Conservation (phyloP, 2,113 vertebrate species). For the Silurus glanis region DNA sequence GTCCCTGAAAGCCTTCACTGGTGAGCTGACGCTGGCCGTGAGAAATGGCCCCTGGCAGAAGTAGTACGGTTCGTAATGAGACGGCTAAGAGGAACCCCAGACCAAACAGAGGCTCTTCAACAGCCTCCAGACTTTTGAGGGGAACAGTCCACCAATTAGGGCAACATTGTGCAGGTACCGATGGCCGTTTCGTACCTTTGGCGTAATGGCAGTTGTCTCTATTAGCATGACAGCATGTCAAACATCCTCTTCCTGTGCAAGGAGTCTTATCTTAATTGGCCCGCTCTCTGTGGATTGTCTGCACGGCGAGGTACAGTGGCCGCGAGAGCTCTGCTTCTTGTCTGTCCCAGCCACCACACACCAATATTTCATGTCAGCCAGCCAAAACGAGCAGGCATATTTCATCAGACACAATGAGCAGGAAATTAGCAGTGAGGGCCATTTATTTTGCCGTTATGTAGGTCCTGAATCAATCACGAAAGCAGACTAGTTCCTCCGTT, state of each 20-base stretch:
- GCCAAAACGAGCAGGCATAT: slow-evolving; percentile 49
- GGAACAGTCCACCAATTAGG: slow-evolving; percentile 57
- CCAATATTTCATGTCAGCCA: slow-evolving; percentile 66
- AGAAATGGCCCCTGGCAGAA: slow-evolving; percentile 49
- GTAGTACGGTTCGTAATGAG: slow-evolving; percentile 38
- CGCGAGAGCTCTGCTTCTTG: slow-evolving; percentile 63
- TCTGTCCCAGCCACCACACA: slow-evolving; percentile 64
- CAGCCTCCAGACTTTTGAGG: slow-evolving; percentile 37
- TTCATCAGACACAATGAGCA: slow-evolving; percentile 54
- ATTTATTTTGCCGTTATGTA: slow-evolving; percentile 56
- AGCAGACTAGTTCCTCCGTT: slow-evolving; percentile 5
- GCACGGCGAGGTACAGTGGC: slow-evolving; percentile 51
- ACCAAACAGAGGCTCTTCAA: slow-evolving; percentile 46
- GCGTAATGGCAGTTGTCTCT: slow-evolving; percentile 66
- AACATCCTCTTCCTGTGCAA: slow-evolving; percentile 76
- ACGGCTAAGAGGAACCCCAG: slow-evolving; percentile 44
- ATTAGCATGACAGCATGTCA: slow-evolving; percentile 76
- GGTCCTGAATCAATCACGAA: slow-evolving; percentile 55
- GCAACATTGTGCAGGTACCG: slow-evolving; percentile 51
- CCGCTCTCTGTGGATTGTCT: slow-evolving; percentile 68
- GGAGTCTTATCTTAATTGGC: slow-evolving; percentile 77
- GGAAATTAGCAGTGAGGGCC: slow-evolving; percentile 57
- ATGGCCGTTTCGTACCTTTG: slow-evolving; percentile 30
- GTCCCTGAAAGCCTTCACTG: slow-evolving; percentile 26
- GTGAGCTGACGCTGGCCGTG: slow-evolving; percentile 22